phyloP scores from a whole-genome alignment of 2,888 invertebrate genomes.

The Andrena trimmerana region DNA sequence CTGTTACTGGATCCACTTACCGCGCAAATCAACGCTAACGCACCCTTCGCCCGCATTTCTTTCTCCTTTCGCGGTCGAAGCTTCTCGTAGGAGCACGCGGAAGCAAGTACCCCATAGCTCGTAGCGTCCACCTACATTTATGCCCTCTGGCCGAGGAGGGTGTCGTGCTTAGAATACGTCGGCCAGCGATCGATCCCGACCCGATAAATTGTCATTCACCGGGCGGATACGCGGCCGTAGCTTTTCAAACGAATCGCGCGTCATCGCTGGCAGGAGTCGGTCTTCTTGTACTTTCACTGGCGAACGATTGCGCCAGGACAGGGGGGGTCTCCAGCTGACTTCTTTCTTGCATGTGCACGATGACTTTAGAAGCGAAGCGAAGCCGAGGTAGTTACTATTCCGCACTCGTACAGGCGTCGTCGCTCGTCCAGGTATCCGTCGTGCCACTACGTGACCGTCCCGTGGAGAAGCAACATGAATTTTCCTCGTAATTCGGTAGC shows the following conservation, averaged over 20 bases:
- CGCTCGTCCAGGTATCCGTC: conserved; percentile 1
- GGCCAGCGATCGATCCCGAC: conserved; percentile 23
- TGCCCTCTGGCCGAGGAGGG: conserved; percentile 28
- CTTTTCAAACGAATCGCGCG: conserved; percentile 60
- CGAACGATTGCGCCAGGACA: conserved; percentile 58
- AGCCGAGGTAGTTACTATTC: conserved; percentile 63
- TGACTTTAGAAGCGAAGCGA: neutral
- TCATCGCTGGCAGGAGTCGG: conserved; percentile 8
- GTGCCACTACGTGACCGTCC: conserved; percentile 8
- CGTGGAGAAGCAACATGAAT: conserved; percentile 41
- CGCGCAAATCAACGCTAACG: conserved; percentile 36
- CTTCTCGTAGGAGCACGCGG: conserved; percentile 17
- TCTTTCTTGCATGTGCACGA: conserved; percentile 35
- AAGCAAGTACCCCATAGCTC: conserved; percentile 27
- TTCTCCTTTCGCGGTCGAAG: conserved; percentile 1
- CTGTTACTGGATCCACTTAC: conserved; percentile 49
- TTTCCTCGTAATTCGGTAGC: conserved; percentile 47
- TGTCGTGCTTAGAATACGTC: conserved; percentile 63
- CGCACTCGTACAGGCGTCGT: conserved; percentile 28
- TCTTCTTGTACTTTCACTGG: conserved; percentile 71
- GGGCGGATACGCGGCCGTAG: neutral
- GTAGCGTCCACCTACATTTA: conserved; percentile 56
- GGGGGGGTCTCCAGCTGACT: conserved; percentile 32
- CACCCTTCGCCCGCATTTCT: conserved; percentile 37
- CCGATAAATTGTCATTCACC: conserved; percentile 62